These are phyloP conservation scores for Stichopus horrens DNA, from an alignment of 53 echinoderm and acorn worm species.

Conservation along the genomic window DNA sequence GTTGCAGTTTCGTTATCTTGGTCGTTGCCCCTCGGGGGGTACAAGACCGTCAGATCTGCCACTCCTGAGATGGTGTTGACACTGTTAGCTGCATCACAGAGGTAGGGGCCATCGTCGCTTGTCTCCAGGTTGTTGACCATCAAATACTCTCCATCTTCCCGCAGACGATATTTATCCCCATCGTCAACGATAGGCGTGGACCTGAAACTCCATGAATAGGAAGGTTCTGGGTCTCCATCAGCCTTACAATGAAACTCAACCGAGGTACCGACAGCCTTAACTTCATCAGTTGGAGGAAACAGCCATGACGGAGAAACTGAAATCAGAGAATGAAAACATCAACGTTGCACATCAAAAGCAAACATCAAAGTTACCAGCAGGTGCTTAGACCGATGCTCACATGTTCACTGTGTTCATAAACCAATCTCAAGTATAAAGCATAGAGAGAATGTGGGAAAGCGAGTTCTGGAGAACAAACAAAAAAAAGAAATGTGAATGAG, in stretches of 20 bases:
- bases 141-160: slow-evolving; percentile 56
- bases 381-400: too few relatives aligned
- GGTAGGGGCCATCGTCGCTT: slow-evolving; percentile 64
- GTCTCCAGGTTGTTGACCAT: slow-evolving; percentile 60
- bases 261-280: slow-evolving; percentile 50
- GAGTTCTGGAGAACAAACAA: not conserved
- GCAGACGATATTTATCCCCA: slow-evolving; percentile 58
- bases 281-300: slow-evolving; percentile 60
- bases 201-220: slow-evolving; percentile 64
- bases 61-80: slow-evolving; percentile 43
- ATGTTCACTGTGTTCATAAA: not conserved
- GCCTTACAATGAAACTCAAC: slow-evolving; percentile 76
- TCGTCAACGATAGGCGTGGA: slow-evolving; percentile 19
- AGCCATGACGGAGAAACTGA: slow-evolving; percentile 60
- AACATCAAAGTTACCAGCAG: too few relatives aligned
- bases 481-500: not conserved
- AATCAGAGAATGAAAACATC: not conserved
- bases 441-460: not conserved
- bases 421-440: not conserved
- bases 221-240: slow-evolving; percentile 75
- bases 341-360: not conserved
- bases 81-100: slow-evolving; percentile 66
- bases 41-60: slow-evolving; percentile 64
- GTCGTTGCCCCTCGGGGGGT: slow-evolving; percentile 63
- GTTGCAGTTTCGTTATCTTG: slow-evolving; percentile 54